Percentiles rank a stretch among this genome's conserved stretches.
Conservation (phyloP, 2,888 invertebrate species). For the Sepiola atlantica region DNA sequence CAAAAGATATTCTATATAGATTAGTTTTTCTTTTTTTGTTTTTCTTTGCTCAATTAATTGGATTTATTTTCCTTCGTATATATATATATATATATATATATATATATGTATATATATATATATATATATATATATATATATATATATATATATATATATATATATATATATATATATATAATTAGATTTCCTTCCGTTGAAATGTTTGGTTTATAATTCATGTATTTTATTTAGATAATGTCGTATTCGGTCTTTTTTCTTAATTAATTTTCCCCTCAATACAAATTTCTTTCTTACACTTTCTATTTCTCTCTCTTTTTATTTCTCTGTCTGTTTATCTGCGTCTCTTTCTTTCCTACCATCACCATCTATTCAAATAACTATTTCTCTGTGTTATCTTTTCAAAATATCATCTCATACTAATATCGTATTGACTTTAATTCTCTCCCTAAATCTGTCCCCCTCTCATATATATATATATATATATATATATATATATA, state of each 20-base stretch:
- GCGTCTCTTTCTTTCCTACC: not conserved
- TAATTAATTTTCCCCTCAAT: too few relatives aligned
- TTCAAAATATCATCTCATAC: too few relatives aligned
- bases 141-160: not conserved
- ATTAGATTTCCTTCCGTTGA: not conserved
- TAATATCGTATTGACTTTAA: too few relatives aligned
- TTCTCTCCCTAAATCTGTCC: too few relatives aligned
- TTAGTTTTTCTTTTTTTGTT: not conserved
- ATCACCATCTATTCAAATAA: not conserved
- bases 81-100: not conserved
- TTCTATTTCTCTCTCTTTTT: not conserved
- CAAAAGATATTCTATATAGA: not conserved
- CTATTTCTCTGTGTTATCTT: too few relatives aligned
- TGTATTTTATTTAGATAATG: too few relatives aligned
- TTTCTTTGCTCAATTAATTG: not conserved
- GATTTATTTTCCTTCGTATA: not conserved
- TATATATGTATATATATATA: not conserved
- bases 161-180: not conserved
- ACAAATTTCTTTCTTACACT: too few relatives aligned
- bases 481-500: too few relatives aligned
- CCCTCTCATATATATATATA: too few relatives aligned
- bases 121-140: not conserved
- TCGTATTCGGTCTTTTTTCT: too few relatives aligned
- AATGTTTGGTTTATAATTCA: too few relatives aligned
- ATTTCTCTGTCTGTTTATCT: not conserved